Percentiles rank a stretch among this genome's conserved stretches.
These are phyloP conservation scores for Macquaria australasica DNA, from an alignment of 2,113 vertebrate genomes.

Conservation along the genomic window DNA sequence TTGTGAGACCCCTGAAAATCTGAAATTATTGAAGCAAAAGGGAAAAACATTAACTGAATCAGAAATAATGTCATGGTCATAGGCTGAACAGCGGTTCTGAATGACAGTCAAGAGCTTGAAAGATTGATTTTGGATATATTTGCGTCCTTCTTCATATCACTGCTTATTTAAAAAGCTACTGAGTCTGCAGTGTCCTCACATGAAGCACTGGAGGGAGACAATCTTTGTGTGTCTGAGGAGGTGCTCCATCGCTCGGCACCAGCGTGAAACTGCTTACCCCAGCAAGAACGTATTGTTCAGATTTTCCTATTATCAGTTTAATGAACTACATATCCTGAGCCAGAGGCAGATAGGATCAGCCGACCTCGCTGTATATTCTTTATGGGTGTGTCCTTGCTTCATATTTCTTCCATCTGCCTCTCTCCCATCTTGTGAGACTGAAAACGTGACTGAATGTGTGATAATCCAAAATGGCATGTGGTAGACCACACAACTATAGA, in stretches of 20 bases:
- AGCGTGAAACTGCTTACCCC: conserved; percentile 62
- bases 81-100: not conserved
- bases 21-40: not conserved
- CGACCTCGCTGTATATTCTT: conserved; percentile 39
- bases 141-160: not conserved
- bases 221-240: conserved; percentile 31
- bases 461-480: conserved; percentile 16
- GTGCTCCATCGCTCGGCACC: conserved; percentile 15
- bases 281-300: conserved; percentile 58
- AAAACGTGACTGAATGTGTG: conserved; percentile 33
- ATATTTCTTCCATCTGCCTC: conserved; percentile 54
- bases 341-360: conserved; percentile 38
- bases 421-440: conserved; percentile 19
- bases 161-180: conserved; percentile 46
- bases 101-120: conserved; percentile 2
- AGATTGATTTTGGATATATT: not conserved
- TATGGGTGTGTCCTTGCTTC: conserved; percentile 54
- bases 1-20: not conserved
- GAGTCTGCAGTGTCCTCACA: conserved; percentile 55
- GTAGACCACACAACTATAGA: conserved; percentile 9
- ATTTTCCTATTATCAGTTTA: conserved; percentile 63
- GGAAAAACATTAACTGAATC: not conserved
- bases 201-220: conserved; percentile 28
- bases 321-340: conserved; percentile 50
- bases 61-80: not conserved